Evolutionary conservation across 1,140 invertebrate species (phyloP).

Genomic region (Euura lappo): DNA sequence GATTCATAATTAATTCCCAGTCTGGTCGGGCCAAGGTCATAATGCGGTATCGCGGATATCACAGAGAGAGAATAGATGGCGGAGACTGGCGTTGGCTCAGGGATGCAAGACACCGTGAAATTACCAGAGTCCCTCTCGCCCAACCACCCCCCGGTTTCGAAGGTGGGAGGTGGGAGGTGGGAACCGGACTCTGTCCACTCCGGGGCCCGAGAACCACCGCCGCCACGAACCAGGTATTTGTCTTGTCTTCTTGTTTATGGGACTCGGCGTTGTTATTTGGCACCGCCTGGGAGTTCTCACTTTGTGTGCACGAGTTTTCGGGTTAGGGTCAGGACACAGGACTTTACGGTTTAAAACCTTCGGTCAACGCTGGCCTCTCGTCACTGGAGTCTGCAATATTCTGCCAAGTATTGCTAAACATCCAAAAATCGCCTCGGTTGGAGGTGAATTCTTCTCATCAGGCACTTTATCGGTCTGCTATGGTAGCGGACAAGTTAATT

Average conservation of each 20-base stretch:
- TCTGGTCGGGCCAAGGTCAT: neutral
- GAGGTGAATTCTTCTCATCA: no score
- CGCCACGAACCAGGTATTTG: slow-evolving; percentile 57
- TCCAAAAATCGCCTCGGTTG: no score
- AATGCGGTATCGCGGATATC: neutral
- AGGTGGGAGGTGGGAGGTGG: slow-evolving; percentile 46
- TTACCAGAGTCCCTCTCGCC: slow-evolving; percentile 46
- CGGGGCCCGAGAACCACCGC: slow-evolving; percentile 46
- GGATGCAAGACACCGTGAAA: slow-evolving; percentile 64
- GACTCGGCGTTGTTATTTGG: slow-evolving; percentile 65
- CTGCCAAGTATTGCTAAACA: neutral
- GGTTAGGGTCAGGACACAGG: neutral
- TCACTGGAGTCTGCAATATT: neutral
- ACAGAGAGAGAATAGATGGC: slow-evolving; percentile 17
- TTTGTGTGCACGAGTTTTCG: slow-evolving; percentile 16
- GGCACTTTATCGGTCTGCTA: no score
- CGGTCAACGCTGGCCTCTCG: neutral
- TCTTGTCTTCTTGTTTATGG: slow-evolving; percentile 65
- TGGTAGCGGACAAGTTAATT: no score
- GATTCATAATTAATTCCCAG: neutral
- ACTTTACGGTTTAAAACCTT: neutral
- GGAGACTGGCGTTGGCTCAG: slow-evolving; percentile 50
- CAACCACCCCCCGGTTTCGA: no score
- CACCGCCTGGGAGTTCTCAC: slow-evolving; percentile 56
- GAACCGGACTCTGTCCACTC: slow-evolving; percentile 59